phyloP scores from a whole-genome alignment of 1,140 invertebrate species.

The Lepidotrigona ventralis region DNA sequence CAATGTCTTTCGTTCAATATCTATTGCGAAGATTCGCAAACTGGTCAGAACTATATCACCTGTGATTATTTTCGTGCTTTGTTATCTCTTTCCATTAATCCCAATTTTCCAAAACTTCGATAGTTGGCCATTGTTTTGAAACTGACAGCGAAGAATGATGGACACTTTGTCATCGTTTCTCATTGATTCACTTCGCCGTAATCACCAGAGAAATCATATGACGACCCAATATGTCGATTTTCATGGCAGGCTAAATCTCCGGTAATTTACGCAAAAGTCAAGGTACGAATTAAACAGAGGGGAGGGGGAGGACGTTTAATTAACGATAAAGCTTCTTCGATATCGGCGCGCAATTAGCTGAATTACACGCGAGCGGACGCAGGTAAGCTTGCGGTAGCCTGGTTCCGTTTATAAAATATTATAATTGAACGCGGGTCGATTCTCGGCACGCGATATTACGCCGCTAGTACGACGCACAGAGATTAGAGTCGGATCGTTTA shows the following conservation, averaged over 20 bases:
- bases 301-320: slow-evolving; percentile 14
- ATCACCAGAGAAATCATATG: no score
- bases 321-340: slow-evolving; percentile 34
- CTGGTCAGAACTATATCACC: no score
- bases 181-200: no score
- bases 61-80: no score
- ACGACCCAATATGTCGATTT: no score
- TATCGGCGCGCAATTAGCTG: slow-evolving; percentile 32
- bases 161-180: background rate
- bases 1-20: no score
- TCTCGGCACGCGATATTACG: background rate
- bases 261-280: background rate
- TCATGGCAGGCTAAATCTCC: background rate
- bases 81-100: no score
- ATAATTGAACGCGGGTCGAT: slow-evolving; percentile 9
- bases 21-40: no score
- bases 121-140: no score
- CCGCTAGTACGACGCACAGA: background rate
- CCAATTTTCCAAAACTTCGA: no score
- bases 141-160: no score
- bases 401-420: slow-evolving; percentile 36
- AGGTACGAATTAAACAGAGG: background rate
- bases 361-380: slow-evolving; percentile 16
- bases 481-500: slow-evolving; percentile 23
- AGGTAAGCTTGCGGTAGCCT: background rate